Evolutionary conservation across 2,888 invertebrate genomes (phyloP).

Genomic region (Athrips mouffetella): DNA sequence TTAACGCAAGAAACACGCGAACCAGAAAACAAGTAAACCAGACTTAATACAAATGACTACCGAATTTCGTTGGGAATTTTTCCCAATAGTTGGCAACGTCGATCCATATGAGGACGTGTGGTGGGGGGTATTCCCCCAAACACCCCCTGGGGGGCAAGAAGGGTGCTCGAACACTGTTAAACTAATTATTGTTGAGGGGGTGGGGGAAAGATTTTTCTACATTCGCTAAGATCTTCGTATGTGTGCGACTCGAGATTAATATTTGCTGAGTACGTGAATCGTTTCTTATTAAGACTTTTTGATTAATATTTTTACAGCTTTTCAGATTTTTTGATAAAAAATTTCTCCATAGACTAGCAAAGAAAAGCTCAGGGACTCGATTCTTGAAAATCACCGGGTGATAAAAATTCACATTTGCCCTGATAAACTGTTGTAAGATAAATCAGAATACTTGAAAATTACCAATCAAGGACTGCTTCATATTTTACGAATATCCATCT

Average conservation of each 20-base stretch:
- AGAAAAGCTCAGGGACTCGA: too few species aligned
- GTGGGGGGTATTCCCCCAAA: neutral
- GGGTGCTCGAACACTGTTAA: conserved; percentile 58
- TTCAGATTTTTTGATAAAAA: too few species aligned
- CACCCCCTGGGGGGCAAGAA: conserved; percentile 17
- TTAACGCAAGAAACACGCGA: neutral
- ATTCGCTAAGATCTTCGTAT: conserved; percentile 24
- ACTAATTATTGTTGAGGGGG: conserved; percentile 42
- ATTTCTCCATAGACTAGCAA: too few species aligned
- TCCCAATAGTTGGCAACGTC: conserved; percentile 42
- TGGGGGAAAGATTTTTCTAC: conserved; percentile 45
- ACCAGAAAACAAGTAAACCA: conserved; percentile 10
- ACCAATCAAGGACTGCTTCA: too few species aligned
- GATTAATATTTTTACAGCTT: neutral
- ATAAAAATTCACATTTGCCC: too few species aligned
- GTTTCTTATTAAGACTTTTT: conserved; percentile 9
- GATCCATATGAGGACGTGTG: conserved; percentile 6
- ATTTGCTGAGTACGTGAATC: conserved; percentile 14
- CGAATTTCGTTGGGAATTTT: conserved; percentile 45
- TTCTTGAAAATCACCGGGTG: too few species aligned
- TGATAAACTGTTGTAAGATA: too few species aligned
- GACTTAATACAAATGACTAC: conserved; percentile 42
- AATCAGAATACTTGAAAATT: too few species aligned
- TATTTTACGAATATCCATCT: too few species aligned
- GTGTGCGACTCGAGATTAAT: conserved; percentile 17